Evolutionary conservation across 2,797 vertebrate genomes (phyloP).

Genomic region (Sebastes iracundus): DNA sequence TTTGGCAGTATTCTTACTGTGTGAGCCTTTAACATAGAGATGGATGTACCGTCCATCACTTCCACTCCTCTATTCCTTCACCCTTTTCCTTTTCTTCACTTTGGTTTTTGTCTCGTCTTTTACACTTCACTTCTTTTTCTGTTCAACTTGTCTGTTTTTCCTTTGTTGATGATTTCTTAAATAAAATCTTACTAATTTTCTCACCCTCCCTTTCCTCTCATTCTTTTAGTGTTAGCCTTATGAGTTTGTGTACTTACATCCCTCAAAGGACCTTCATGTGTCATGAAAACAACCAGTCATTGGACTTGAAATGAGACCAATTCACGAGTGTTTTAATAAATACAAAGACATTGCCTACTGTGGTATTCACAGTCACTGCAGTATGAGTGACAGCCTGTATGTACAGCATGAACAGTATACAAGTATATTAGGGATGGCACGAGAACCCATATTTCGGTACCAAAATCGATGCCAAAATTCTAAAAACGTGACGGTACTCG

Average conservation of each 20-base stretch:
- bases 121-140: slow-evolving; percentile 44
- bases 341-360: background rate
- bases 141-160: slow-evolving; percentile 60
- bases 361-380: background rate
- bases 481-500: no score
- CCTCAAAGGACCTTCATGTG: background rate
- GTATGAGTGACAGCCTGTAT: background rate
- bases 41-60: slow-evolving; percentile 4
- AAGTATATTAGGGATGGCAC: background rate
- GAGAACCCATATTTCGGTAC: no score
- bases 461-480: no score
- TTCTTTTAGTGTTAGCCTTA: slow-evolving; percentile 44
- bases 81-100: slow-evolving; percentile 11
- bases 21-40: background rate
- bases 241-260: slow-evolving; percentile 14
- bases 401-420: background rate
- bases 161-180: slow-evolving; percentile 56
- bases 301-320: slow-evolving; percentile 29
- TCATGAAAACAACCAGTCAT: slow-evolving; percentile 17
- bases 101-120: slow-evolving; percentile 25
- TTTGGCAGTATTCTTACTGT: background rate
- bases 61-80: slow-evolving; percentile 6
- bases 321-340: background rate
- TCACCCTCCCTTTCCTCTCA: slow-evolving; percentile 56
- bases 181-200: slow-evolving; percentile 78